Base-by-base conservation (phyloP, 2,888 invertebrate genomes). In the Agrochola lychnidis region DNA sequence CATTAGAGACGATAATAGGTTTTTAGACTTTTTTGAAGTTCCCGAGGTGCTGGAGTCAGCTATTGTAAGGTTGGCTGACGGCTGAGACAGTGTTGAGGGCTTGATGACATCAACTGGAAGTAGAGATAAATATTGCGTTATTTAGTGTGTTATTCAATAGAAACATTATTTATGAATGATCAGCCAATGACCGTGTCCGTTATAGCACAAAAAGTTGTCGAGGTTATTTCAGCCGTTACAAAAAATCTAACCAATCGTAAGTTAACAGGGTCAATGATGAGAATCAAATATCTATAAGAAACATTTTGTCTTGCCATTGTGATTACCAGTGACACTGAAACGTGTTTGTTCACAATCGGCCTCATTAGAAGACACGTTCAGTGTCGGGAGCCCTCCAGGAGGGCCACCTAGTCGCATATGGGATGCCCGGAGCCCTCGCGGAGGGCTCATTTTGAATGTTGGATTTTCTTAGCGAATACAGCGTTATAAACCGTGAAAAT, bases 61-160 rank as follows among this genome's bases (percentile, higher is more conserved):
- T 64, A 89, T 86, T 12, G 96, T 95, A 40, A 94, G 87, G 90
- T 96, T 96, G 67, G 93, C 91, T 22, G 94, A 90, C 16, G 94
- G 94, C 87, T 94, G 95, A 30, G 91, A 87, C 81, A 90, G 86
- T 3, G 93, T 91, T 45, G 95, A 91, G 4, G 96, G 94, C 74
- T 91, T 90, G 89, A 96, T 95, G 74, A 95, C 92, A 79, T 96
- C 96, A 88, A 96, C 96, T 96, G 95, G 57, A 94, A 94, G 78
- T 59, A 70, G 16, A 72, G 30, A 76, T 79, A 74, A 78, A 67
- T 74, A 79, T 68, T 72, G 62, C 22, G 74, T 82, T 81, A 72
- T 69, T 72, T 66, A 77, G 62, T 59, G 9, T 40, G 56, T 1
- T 45, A 48, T 30, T 40, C 19, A 53, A 42, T 36, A 67, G 40